phyloP scores from a whole-genome alignment of 1,140 invertebrate genomes.

The Cardiocondyla obscurior region DNA sequence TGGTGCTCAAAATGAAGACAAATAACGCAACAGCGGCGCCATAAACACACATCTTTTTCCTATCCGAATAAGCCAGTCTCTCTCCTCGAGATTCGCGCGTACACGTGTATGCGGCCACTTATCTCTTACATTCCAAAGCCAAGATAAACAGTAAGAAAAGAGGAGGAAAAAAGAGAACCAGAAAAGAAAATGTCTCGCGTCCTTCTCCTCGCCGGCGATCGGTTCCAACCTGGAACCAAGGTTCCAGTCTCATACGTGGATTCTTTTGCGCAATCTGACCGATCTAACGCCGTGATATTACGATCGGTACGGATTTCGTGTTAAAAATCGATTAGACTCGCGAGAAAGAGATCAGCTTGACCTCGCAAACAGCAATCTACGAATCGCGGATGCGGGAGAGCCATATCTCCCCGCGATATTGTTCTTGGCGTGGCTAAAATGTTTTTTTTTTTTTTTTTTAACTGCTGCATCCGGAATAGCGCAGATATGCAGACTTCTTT shows the following conservation, averaged over 20 bases:
- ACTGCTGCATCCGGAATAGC: not conserved
- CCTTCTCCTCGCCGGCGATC: constrained; percentile 16
- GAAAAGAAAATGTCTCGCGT: constrained; percentile 44
- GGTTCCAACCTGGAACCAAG: constrained; percentile 60
- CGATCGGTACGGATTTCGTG: constrained; percentile 30
- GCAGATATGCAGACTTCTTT: not conserved
- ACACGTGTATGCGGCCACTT: constrained; percentile 45
- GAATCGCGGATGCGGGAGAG: not conserved
- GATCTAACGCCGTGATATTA: not conserved
- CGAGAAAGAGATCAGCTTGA: constrained; percentile 39
- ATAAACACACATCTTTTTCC: not conserved
- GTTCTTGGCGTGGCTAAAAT: too few species aligned
- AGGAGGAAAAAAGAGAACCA: constrained; percentile 28
- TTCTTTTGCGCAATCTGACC: constrained; percentile 1
- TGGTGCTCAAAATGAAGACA: not conserved
- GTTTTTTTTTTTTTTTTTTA: too few species aligned
- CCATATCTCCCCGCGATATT: not conserved
- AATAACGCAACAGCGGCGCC: not conserved
- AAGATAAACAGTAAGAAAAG: constrained; percentile 65
- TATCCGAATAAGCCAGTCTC: constrained; percentile 7
- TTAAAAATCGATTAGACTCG: constrained; percentile 56
- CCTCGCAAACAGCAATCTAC: not conserved
- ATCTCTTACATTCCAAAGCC: constrained; percentile 71
- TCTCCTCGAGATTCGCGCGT: not conserved
- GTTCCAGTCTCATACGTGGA: not conserved